Base-by-base conservation (phyloP, 2,888 invertebrate genomes). In the Chelonus formosanus region DNA sequence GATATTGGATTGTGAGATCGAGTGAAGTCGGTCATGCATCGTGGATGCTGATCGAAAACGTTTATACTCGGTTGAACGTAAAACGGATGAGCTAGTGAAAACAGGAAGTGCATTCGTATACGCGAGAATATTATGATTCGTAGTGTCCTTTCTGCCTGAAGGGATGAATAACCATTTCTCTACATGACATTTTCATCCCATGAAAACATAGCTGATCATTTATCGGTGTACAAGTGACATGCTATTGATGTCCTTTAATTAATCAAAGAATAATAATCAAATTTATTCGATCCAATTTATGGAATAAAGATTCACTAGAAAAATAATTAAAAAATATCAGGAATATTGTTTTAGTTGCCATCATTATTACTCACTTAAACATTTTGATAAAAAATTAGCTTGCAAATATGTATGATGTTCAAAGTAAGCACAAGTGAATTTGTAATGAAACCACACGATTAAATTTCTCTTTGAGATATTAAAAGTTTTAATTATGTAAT, bases 141-240 rank as follows among this genome's bases (percentile, higher is more conserved):
- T 47, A 52, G 55, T 66, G 63, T 66, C 57, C 68, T 65, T 57
- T 47, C 35, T 20, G 43, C 43, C 40, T 6, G 52, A 35, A 31
- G 7, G 5, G n/a, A 8, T 45, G 36, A 20, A 20, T 20, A 20
- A 20, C 20, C 20, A 20, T 20, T 20, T 20, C 20, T 20, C 20
- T 35, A 32, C 44, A 7, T 55, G 67, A 74, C 71, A 71, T 76
- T 72, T 74, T 74, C 73, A 43, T 70, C 74, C 70, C 74, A 71
- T 70, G 67, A 72, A 70, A 74, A 76, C 74, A 76, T 69, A 75
- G 73, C 74, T 75, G 20, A 20, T 20, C 20, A 20, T 20, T 20
- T 73, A 74, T 76, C 73, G 5, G 10, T 20, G 10, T 20, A 20
- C 20, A 20, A 20, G 20, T 20, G 20, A 20, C 20, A 20, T 20